A percentile compares a stretch with the other conserved stretches of the same genome.
Evolutionary conservation across 1,140 invertebrate species (phyloP).

Genomic region (Diorhabda carinulata): DNA sequence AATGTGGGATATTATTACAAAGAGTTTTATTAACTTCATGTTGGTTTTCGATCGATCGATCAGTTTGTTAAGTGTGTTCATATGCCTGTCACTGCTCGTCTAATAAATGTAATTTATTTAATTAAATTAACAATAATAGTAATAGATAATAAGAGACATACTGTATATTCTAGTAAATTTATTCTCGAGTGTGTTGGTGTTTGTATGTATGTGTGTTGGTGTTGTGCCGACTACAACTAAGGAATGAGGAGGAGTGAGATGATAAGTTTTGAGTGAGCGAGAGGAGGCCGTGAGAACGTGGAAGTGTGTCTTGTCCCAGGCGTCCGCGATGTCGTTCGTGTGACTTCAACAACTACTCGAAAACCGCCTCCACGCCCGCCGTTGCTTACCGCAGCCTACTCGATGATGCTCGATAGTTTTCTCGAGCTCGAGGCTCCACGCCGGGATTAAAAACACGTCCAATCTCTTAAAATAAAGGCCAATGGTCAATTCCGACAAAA

Average conservation of each 20-base stretch:
- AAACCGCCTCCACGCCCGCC: constrained; percentile 20
- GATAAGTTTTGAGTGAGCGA: background rate
- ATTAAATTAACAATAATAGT: no score
- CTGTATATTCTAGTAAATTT: background rate
- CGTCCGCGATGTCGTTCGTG: constrained; percentile 22
- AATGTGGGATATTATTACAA: no score
- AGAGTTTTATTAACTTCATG: no score
- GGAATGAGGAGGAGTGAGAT: background rate
- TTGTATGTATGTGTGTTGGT: constrained; percentile 28
- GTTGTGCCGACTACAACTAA: constrained; percentile 17
- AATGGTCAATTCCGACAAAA: background rate
- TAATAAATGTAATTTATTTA: no score
- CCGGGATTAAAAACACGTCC: background rate
- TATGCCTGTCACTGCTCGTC: no score
- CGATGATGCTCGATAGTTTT: background rate
- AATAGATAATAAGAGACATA: background rate
- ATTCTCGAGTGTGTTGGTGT: background rate
- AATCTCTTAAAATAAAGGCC: background rate
- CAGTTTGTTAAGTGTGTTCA: no score
- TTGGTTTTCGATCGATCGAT: no score
- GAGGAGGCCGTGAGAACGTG: constrained; percentile 35
- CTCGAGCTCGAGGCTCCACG: background rate
- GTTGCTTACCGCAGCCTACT: constrained; percentile 1
- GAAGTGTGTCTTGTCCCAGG: constrained; percentile 33
- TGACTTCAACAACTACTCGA: constrained; percentile 19